These are phyloP conservation scores for Indicator maculatus DNA, from an alignment of 2,113 vertebrate species.

Conservation along the genomic window DNA sequence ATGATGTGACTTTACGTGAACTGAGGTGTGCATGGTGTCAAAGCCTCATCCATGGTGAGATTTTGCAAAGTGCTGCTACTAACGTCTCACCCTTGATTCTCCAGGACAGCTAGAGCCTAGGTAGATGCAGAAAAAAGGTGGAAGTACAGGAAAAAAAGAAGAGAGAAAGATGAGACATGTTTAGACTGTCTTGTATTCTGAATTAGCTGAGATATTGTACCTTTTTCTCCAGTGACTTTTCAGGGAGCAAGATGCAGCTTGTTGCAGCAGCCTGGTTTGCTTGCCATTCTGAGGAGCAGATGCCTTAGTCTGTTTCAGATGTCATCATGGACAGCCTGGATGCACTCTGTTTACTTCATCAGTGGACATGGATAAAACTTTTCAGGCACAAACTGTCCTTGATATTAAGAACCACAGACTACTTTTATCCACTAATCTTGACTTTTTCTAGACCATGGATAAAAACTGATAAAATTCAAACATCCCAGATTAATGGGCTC, in stretches of 20 bases:
- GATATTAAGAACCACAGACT: background rate
- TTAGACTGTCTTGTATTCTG: background rate
- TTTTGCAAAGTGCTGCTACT: background rate
- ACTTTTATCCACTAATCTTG: background rate
- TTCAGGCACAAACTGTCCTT: background rate
- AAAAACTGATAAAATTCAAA: background rate
- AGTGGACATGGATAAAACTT: background rate
- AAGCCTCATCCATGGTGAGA: background rate
- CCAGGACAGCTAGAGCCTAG: background rate
- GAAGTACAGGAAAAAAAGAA: background rate
- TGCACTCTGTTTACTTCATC: background rate
- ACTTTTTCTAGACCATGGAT: background rate
- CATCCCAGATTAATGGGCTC: background rate
- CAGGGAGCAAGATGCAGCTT: background rate
- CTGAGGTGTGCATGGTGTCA: background rate
- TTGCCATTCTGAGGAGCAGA: background rate
- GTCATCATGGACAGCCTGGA: background rate
- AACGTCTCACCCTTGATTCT: background rate
- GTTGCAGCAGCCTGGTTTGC: background rate
- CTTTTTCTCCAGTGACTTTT: background rate
- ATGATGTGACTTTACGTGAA: background rate
- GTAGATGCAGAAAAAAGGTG: background rate
- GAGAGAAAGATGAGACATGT: background rate
- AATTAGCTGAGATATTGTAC: background rate
- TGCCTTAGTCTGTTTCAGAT: background rate